These are phyloP conservation scores for Leptarthrus brevirostris DNA, from an alignment of 2,888 invertebrate species.

Conservation along the genomic window DNA sequence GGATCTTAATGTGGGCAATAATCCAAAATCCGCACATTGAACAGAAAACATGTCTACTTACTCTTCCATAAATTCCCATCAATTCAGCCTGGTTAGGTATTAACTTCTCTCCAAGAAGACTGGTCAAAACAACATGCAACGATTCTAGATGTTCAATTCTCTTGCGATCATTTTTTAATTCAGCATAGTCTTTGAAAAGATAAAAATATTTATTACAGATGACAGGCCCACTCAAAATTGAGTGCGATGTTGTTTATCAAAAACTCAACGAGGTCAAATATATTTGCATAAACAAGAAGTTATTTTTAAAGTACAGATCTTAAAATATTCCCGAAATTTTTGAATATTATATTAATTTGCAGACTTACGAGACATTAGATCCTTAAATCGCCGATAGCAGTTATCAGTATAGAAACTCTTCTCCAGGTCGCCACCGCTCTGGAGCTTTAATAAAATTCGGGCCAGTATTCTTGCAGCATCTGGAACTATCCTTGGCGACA, in stretches of 20 bases:
- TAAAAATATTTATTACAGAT: constrained; percentile 20
- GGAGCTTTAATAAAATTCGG: constrained; percentile 73
- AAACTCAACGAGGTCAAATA: background rate
- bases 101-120: constrained; percentile 76
- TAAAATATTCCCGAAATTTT: constrained; percentile 21
- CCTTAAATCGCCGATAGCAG: constrained; percentile 81
- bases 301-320: background rate
- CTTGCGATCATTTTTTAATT: constrained; percentile 79
- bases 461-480: constrained; percentile 86
- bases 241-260: too few species aligned
- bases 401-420: constrained; percentile 77
- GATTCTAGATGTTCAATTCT: constrained; percentile 84
- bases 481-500: constrained; percentile 79
- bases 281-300: background rate
- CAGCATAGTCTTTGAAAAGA: constrained; percentile 78
- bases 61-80: constrained; percentile 87
- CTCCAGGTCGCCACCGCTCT: constrained; percentile 76
- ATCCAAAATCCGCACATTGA: too few species aligned
- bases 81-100: constrained; percentile 83
- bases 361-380: constrained; percentile 89
- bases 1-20: too few species aligned
- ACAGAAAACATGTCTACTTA: too few species aligned
- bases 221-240: too few species aligned
- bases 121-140: constrained; percentile 76
- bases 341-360: constrained; percentile 31